Conservation (phyloP, 1,140 invertebrate species). For the Heliconius hewitsoni region DNA sequence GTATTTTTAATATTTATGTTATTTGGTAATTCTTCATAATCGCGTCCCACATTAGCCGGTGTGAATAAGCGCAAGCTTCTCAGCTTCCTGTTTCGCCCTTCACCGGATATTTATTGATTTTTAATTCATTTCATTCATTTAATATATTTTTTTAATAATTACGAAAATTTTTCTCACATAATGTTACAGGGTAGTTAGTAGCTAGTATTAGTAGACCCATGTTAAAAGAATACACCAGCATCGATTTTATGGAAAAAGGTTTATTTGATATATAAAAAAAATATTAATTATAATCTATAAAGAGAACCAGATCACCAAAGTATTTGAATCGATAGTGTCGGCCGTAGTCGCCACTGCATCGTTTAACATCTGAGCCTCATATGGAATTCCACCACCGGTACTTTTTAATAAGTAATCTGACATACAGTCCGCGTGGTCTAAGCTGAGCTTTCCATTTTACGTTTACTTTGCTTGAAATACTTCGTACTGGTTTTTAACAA, state of each 20-base stretch:
- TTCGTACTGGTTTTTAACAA: no score
- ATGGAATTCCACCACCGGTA: slow-evolving; percentile 63
- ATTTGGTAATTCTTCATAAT: slow-evolving; percentile 14
- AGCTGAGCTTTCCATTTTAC: no score
- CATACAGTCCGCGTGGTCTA: no score
- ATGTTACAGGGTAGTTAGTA: slow-evolving; percentile 73
- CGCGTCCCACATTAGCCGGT: slow-evolving; percentile 53
- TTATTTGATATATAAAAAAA: slow-evolving; percentile 79
- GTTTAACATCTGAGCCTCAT: slow-evolving; percentile 47
- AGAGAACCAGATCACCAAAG: slow-evolving; percentile 76
- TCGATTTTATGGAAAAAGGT: slow-evolving; percentile 79
- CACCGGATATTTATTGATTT: slow-evolving; percentile 49
- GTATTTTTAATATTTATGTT: slow-evolving; percentile 29
- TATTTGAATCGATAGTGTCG: slow-evolving; percentile 37
- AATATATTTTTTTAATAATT: neutral
- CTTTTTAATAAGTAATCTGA: slow-evolving; percentile 2
- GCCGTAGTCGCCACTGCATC: slow-evolving; percentile 15
- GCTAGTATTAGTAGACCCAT: slow-evolving; percentile 77
- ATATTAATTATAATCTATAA: slow-evolving; percentile 64
- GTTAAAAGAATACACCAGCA: slow-evolving; percentile 80
- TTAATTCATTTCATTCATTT: neutral
- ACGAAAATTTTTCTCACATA: neutral
- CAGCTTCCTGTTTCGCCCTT: slow-evolving; percentile 46
- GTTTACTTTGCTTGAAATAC: no score
- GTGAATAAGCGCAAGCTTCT: slow-evolving; percentile 66